Base-by-base conservation (phyloP, 1,140 invertebrate species). In the Saxidomus purpurata region DNA sequence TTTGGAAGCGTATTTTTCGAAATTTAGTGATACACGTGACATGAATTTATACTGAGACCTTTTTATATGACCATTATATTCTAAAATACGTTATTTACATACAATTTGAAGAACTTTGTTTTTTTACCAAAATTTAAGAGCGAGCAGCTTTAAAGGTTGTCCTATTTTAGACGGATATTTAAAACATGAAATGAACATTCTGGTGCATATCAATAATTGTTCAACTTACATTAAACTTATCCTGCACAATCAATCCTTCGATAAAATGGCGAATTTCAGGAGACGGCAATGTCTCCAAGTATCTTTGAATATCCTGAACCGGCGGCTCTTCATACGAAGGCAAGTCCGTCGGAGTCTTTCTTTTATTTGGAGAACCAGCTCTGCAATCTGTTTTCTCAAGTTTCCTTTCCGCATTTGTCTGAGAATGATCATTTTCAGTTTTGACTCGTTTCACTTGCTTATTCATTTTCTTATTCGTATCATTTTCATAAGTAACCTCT, bases 141-240 rank as follows among this genome's bases (percentile, higher is more conserved):
- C n/a, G n/a, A n/a, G n/a, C n/a, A n/a, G n/a, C n/a, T n/a, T n/a
- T n/a, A n/a, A n/a, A n/a, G n/a, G n/a, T n/a, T n/a, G n/a, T n/a
- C n/a, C n/a, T n/a, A n/a, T n/a, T n/a, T n/a, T n/a, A n/a, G n/a
- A n/a, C n/a, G n/a, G n/a, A n/a, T n/a, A n/a, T n/a, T n/a, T n/a
- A n/a, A n/a, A n/a, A n/a, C n/a, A n/a, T n/a, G n/a, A n/a, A n/a
- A n/a, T n/a, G n/a, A n/a, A n/a, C n/a, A n/a, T n/a, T n/a, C n/a
- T n/a, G n/a, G n/a, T n/a, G n/a, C n/a, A n/a, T n/a, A n/a, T n/a
- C n/a, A n/a, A n/a, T n/a, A n/a, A n/a, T n/a, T n/a, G n/a, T n/a
- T n/a, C n/a, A n/a, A 55, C 47, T 79, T 55, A 79, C 76, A 47
- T 79, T 55, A 25, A 79, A 52, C 19, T 79, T 79, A 36, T 79